A percentile compares a stretch with the other conserved stretches of the same genome.
These are phyloP conservation scores for Gopherus evgoodei DNA, from an alignment of 2,113 vertebrate species.

Conservation along the genomic window DNA sequence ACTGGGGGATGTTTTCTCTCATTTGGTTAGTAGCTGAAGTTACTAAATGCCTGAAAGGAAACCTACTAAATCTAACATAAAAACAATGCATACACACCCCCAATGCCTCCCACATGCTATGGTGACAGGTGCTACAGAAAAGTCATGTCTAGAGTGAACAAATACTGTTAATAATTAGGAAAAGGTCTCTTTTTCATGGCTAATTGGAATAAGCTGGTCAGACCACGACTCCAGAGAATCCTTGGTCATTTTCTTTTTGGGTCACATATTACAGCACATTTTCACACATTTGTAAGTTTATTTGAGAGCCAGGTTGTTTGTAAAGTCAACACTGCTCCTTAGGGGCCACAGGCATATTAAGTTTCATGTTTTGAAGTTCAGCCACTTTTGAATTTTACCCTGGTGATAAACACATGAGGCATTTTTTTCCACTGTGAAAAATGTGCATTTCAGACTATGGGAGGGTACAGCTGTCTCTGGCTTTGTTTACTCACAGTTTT, in stretches of 20 bases:
- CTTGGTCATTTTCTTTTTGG: background rate
- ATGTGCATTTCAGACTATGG: constrained; percentile 6
- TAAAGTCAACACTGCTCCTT: background rate
- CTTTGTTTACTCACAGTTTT: constrained; percentile 50
- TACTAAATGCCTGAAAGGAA: background rate
- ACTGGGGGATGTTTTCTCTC: background rate
- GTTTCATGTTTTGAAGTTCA: constrained; percentile 51
- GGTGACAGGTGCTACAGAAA: background rate
- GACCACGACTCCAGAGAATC: background rate
- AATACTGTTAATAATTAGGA: background rate
- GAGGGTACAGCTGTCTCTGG: constrained; percentile 38
- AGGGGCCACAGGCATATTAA: constrained; percentile 41
- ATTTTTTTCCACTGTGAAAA: constrained; percentile 26
- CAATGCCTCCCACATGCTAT: background rate
- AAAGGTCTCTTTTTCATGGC: background rate
- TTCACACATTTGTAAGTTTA: background rate
- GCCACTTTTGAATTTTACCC: constrained; percentile 45
- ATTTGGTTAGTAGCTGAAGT: background rate
- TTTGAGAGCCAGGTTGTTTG: background rate
- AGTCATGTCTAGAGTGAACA: background rate
- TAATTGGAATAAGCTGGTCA: background rate
- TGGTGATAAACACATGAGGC: constrained; percentile 18
- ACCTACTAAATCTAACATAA: background rate
- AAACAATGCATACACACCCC: background rate
- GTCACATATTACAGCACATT: background rate